These are phyloP conservation scores for Capra hircus DNA, from an alignment of 2,113 vertebrate genomes.

Conservation along the genomic window DNA sequence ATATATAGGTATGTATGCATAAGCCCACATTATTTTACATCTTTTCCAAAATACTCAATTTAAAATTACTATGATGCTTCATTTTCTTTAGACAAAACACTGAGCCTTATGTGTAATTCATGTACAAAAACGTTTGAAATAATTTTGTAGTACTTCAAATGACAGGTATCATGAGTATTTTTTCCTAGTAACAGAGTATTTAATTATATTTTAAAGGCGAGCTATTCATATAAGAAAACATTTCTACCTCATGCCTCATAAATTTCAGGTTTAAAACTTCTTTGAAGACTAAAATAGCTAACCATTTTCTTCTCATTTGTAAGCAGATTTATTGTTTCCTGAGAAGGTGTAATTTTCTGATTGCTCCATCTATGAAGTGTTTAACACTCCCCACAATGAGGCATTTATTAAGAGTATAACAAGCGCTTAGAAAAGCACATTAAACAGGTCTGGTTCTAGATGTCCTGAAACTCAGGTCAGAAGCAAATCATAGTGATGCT, in stretches of 20 bases:
- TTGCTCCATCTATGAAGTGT: background rate
- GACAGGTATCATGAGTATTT: background rate
- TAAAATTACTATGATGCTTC: background rate
- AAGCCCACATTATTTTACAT: background rate
- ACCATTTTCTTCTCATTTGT: background rate
- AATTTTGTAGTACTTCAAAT: background rate
- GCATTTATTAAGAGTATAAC: background rate
- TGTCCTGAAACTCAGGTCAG: background rate
- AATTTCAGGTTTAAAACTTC: conserved; percentile 2
- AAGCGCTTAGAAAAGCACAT: background rate
- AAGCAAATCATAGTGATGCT: background rate
- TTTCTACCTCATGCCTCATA: background rate
- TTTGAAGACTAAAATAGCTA: background rate
- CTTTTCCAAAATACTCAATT: background rate
- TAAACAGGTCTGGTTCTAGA: background rate
- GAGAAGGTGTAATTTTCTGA: background rate
- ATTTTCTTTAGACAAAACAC: background rate
- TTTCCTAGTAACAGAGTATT: background rate
- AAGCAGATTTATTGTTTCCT: background rate
- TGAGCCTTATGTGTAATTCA: background rate
- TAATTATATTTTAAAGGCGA: background rate
- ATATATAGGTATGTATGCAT: background rate
- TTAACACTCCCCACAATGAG: background rate
- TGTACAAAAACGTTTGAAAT: background rate
- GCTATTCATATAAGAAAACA: background rate